Conservation (phyloP, 2,888 invertebrate genomes). For the Conistra vaccinii region DNA sequence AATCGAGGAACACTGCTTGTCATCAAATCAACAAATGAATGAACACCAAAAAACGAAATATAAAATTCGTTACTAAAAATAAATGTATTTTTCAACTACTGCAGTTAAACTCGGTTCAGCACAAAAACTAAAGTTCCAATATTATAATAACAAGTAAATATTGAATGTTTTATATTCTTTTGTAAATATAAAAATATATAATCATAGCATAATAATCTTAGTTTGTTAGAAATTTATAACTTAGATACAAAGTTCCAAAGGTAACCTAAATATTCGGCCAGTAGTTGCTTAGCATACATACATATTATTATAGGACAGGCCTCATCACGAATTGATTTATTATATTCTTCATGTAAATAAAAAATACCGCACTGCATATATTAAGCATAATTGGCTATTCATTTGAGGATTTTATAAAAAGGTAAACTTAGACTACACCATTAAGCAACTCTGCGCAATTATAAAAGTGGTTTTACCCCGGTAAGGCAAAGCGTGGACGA, state of each 20-base stretch:
- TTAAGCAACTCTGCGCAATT: slow-evolving; percentile 13
- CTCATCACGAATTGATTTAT: slow-evolving; percentile 15
- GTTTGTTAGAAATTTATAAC: slow-evolving; percentile 29
- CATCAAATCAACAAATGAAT: background rate
- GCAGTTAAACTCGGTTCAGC: background rate
- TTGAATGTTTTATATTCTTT: background rate
- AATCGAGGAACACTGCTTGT: slow-evolving; percentile 8
- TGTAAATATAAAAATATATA: slow-evolving; percentile 46
- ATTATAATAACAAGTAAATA: background rate
- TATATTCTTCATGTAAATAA: slow-evolving; percentile 44
- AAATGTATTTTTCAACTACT: background rate
- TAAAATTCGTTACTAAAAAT: background rate
- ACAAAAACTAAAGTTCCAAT: background rate
- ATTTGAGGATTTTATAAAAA: slow-evolving; percentile 22
- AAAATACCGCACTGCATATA: slow-evolving; percentile 27
- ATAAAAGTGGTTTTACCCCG: no score
- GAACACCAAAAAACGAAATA: background rate
- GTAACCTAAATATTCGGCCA: background rate
- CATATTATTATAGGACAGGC: background rate
- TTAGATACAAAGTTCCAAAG: slow-evolving; percentile 24
- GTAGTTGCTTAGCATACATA: slow-evolving; percentile 25
- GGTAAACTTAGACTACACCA: background rate
- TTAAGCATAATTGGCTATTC: slow-evolving; percentile 17
- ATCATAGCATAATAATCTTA: slow-evolving; percentile 23
- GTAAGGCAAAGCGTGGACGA: no score